Evolutionary conservation across 2,888 invertebrate species (phyloP), one percentile per base, ranked within the genome.

Genomic region (Cheilosia scutellata): DNA sequence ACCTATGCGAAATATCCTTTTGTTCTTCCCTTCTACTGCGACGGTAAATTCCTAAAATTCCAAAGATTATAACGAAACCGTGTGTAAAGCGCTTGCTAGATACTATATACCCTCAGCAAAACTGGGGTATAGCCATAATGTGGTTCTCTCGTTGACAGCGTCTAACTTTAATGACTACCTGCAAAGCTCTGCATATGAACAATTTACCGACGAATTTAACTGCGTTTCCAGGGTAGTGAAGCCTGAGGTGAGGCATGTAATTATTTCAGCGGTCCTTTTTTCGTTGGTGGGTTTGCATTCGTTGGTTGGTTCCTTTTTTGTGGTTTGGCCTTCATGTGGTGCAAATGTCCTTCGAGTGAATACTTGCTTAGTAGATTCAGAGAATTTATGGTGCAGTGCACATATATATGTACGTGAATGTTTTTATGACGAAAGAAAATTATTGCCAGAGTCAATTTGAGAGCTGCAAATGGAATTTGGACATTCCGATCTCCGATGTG

Each of bases 81-180:
- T 66, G 29, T 60, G 44, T 60, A 44, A 65, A 65, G 65, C 58
- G 47, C 40, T 58, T 37, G 49, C 65, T 13, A 58, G n/a, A 33
- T 44, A 55, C n/a, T 20, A 37, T 16, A 33, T 9, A 6, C 37
- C 31, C 44, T 11, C 47, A 13, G 25, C 25, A 9, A 13, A 7
- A 53, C 51, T 37, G 11, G 37, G 4, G 47, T 55, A 37, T 7
- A 27, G 33, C 31, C 40, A 53, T 51, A 53, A 62, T 82, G 70
- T 65, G 77, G 76, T 71, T 57, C 42, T 55, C 49, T 53, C 25
- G 63, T 77, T 82, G 77, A 66, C 78, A 83, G 60, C 51, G 49
- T 47, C 68, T 53, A 72, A 72, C 78, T 82, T 82, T 62, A 83
- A 78, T 60, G 74, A 55, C 47, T 83, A 66, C 78, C 78, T 78